These are phyloP conservation scores for Erythrocercus mccallii DNA, from an alignment of 2,113 vertebrate species.

Conservation along the genomic window DNA sequence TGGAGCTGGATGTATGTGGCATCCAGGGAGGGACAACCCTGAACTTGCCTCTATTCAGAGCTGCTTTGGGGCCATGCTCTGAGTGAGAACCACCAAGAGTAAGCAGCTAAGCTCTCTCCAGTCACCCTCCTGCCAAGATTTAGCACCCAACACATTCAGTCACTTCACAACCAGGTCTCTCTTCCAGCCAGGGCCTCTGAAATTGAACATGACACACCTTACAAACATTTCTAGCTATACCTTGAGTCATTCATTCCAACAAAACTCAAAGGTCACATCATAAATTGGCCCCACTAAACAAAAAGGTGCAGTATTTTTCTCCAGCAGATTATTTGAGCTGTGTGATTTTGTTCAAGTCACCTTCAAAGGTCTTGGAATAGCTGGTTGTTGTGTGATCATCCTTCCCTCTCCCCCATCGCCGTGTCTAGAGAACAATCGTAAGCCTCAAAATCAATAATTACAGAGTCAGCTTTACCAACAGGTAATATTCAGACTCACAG, in stretches of 20 bases:
- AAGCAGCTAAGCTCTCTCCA: not conserved
- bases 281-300: not conserved
- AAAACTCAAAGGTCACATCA: not conserved
- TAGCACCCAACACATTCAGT: not conserved
- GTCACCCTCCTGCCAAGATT: not conserved
- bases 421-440: not conserved
- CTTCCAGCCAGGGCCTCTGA: not conserved
- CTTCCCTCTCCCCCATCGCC: not conserved
- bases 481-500: not conserved
- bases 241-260: not conserved
- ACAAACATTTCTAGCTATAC: not conserved
- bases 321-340: not conserved
- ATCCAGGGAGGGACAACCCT: not conserved
- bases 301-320: not conserved
- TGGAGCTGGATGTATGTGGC: not conserved
- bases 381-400: not conserved
- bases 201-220: not conserved
- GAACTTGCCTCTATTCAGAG: not conserved
- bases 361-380: not conserved
- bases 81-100: not conserved
- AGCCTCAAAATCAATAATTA: conserved; percentile 51
- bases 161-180: not conserved
- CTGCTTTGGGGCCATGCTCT: not conserved
- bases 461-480: conserved; percentile 22
- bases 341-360: not conserved